Conservation (phyloP, 2,113 vertebrate species). For the Balaenoptera acutorostrata region DNA sequence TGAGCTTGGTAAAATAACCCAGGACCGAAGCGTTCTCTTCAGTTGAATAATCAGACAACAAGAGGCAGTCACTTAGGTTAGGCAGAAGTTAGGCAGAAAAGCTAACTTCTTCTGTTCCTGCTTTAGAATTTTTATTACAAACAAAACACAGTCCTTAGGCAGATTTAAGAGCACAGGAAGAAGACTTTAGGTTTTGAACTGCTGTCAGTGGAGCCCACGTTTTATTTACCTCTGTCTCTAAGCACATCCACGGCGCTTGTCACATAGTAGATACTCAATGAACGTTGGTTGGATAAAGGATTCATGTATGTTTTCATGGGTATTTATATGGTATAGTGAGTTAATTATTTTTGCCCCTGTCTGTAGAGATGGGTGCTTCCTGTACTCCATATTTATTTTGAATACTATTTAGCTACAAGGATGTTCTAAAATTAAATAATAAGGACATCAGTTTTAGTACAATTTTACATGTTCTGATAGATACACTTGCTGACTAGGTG, state of each 20-base stretch:
- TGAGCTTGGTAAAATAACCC: not conserved
- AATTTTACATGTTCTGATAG: not conserved
- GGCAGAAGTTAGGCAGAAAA: not conserved
- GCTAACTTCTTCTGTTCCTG: not conserved
- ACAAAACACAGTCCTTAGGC: not conserved
- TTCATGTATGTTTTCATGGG: not conserved
- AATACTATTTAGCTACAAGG: not conserved
- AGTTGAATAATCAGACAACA: not conserved
- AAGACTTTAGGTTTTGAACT: not conserved
- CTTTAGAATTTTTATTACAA: conserved; percentile 28
- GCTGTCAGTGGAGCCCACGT: not conserved
- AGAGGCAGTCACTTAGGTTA: not conserved
- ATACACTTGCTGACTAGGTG: not conserved
- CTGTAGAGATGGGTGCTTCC: not conserved
- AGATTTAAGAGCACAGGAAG: not conserved
- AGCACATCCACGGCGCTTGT: not conserved
- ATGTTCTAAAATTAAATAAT: not conserved
- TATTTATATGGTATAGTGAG: not conserved
- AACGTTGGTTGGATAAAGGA: not conserved
- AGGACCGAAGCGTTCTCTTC: not conserved
- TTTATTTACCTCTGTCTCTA: not conserved
- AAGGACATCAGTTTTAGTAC: not conserved
- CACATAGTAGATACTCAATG: not conserved
- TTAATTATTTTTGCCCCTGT: not conserved
- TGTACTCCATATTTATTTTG: not conserved